A percentile compares a stretch with the other conserved stretches of the same genome.
Conservation (phyloP, 2,888 invertebrate genomes). For the Chloroclysta siterata region DNA sequence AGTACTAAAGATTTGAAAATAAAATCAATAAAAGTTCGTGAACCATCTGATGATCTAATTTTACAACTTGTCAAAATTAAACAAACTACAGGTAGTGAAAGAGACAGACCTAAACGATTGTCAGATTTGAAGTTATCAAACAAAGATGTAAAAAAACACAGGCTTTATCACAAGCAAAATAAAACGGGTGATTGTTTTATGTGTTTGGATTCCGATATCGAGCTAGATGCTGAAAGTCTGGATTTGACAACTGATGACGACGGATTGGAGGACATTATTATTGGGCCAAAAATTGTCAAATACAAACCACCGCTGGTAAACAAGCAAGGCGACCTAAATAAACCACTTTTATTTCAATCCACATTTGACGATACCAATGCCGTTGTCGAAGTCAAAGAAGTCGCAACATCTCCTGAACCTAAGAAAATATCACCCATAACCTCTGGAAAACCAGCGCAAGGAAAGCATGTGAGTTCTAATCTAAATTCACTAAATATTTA, state of each 20-base stretch:
- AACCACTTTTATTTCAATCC: conserved; percentile 52
- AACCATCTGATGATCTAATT: conserved; percentile 50
- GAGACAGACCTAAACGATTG: conserved; percentile 11
- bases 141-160: conserved; percentile 23
- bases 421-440: background rate
- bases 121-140: conserved; percentile 14
- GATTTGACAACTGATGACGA: conserved; percentile 42
- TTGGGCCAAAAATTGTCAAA: conserved; percentile 59
- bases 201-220: conserved; percentile 50
- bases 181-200: conserved; percentile 39
- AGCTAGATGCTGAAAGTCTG: conserved; percentile 39
- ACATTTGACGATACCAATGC: conserved; percentile 37
- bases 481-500: background rate
- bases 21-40: conserved; percentile 46
- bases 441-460: conserved; percentile 15
- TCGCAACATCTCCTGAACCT: background rate
- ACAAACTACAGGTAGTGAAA: conserved; percentile 38
- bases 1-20: conserved; percentile 42
- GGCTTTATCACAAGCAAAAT: conserved; percentile 22
- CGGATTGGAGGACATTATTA: conserved; percentile 52
- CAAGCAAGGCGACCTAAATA: conserved; percentile 37
- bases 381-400: conserved; percentile 6
- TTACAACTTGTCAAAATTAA: conserved; percentile 52
- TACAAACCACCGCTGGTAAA: conserved; percentile 43
- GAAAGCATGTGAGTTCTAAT: conserved; percentile 14